Evolutionary conservation across 2,113 vertebrate species (phyloP).

Genomic region (Corythoichthys intestinalis): DNA sequence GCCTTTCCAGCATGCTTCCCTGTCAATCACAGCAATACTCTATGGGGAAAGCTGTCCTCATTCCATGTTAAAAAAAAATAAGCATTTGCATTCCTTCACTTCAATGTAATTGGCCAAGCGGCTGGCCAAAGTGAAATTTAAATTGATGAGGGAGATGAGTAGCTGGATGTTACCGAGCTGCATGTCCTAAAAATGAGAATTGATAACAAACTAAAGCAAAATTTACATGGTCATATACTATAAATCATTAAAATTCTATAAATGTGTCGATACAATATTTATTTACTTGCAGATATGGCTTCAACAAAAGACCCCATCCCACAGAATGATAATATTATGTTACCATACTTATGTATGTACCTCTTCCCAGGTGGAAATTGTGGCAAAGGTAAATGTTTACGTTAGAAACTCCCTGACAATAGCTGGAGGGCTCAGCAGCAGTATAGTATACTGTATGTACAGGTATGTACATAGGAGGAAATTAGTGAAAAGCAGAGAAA

Average conservation of each 20-base stretch:
- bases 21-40: constrained; percentile 60
- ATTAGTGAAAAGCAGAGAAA: constrained; percentile 1
- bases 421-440: constrained; percentile 7
- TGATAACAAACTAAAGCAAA: constrained; percentile 17
- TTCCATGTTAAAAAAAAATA: constrained; percentile 63
- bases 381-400: constrained; percentile 10
- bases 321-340: neutral
- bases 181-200: constrained; percentile 16
- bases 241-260: neutral
- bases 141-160: constrained; percentile 5
- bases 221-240: neutral
- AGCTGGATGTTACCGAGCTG: constrained; percentile 20
- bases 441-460: neutral
- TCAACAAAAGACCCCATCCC: neutral
- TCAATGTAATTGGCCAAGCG: constrained; percentile 32
- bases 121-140: constrained; percentile 32
- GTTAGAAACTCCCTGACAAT: constrained; percentile 14
- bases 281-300: neutral
- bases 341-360: neutral
- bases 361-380: constrained; percentile 6
- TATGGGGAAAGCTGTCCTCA: constrained; percentile 29
- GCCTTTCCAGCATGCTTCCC: constrained; percentile 43
- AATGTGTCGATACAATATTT: neutral
- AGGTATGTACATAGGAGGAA: constrained; percentile 1
- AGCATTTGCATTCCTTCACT: constrained; percentile 57